Evolutionary conservation across 2,888 invertebrate genomes (phyloP).

Genomic region (Euspilapteryx auroguttella): DNA sequence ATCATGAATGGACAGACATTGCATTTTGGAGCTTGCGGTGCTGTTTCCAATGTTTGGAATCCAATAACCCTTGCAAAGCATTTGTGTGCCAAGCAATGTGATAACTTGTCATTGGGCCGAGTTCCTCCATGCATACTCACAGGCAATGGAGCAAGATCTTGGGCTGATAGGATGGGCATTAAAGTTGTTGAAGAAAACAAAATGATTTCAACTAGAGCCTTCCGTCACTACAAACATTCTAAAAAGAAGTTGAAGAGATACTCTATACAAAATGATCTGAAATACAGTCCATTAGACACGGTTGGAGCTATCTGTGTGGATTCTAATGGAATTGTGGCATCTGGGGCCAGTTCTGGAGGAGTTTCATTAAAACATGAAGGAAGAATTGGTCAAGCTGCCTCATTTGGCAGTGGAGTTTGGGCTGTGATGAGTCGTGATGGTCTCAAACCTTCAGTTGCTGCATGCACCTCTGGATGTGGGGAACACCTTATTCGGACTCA

Average conservation of each 20-base stretch:
- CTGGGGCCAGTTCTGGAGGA: slow-evolving; percentile 94
- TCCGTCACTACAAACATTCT: slow-evolving; percentile 51
- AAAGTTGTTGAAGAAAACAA: slow-evolving; percentile 67
- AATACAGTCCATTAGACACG: slow-evolving; percentile 74
- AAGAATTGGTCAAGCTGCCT: slow-evolving; percentile 88
- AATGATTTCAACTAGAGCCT: slow-evolving; percentile 70
- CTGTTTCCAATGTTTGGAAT: slow-evolving; percentile 79
- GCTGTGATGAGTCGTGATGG: slow-evolving; percentile 68
- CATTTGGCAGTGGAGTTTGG: slow-evolving; percentile 94
- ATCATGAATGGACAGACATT: slow-evolving; percentile 88
- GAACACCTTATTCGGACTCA: slow-evolving; percentile 89
- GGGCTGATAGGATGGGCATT: slow-evolving; percentile 77
- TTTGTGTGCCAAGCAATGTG: slow-evolving; percentile 77
- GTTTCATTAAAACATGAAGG: slow-evolving; percentile 86
- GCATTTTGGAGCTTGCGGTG: slow-evolving; percentile 88
- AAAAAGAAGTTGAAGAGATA: slow-evolving; percentile 49
- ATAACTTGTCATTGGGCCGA: slow-evolving; percentile 76
- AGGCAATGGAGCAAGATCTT: slow-evolving; percentile 81
- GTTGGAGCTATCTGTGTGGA: slow-evolving; percentile 96
- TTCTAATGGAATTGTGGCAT: slow-evolving; percentile 75
- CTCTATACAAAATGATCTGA: slow-evolving; percentile 45
- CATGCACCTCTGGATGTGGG: slow-evolving; percentile 90
- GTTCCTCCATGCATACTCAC: slow-evolving; percentile 90
- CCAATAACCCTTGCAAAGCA: slow-evolving; percentile 77
- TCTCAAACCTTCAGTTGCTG: slow-evolving; percentile 67